Evolutionary conservation across 1,140 invertebrate genomes (phyloP), one percentile per base, ranked within the genome.

Genomic region (Chrysopa pallens): DNA sequence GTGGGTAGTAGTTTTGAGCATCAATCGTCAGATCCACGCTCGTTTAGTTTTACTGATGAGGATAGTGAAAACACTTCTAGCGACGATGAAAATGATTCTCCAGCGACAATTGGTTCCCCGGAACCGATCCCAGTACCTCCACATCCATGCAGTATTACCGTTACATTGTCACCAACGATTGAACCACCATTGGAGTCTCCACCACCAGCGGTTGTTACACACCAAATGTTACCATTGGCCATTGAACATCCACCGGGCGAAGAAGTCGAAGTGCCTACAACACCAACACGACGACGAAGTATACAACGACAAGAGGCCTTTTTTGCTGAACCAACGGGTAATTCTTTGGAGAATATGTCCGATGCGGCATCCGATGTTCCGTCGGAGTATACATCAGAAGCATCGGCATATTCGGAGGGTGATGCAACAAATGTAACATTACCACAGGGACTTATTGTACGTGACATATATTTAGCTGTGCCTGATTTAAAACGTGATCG

Each of bases 381-480:
- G 29, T 58, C 62, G 44, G 60, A 67, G 8, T 51, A 61, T 17
- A 69, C 64, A 9, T 67, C 64, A 0, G 63, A 68, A 6, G 69
- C 68, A 35, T 73, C 63, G 29, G 56, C 58, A 29, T 23, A 3
- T 23, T 62, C 58, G 8, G 48, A 63, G 53, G 50, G 64, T 48
- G 52, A 62, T 51, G 39, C 59, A 46, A 43, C 61, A 35, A 46
- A 55, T 46, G 44, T 52, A 38, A 54, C 51, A 38, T 51, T 53
- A 9, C 52, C 50, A 13, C 52, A 36, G 1, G 50, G 56, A 9
- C 54, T 61, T 31, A 55, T 70, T 27, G 69, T 73, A 1, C 67
- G 75, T 14, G 82, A 86, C 52, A 83, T 85, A 42, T 87, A 84
- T 53, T 61, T 85, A 1, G 73, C 79, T 11, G 82, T 86, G n/a